Evolutionary conservation across 2,113 vertebrate genomes (phyloP), one percentile per base, ranked within the genome.

Genomic region (Epinephelus fuscoguttatus): DNA sequence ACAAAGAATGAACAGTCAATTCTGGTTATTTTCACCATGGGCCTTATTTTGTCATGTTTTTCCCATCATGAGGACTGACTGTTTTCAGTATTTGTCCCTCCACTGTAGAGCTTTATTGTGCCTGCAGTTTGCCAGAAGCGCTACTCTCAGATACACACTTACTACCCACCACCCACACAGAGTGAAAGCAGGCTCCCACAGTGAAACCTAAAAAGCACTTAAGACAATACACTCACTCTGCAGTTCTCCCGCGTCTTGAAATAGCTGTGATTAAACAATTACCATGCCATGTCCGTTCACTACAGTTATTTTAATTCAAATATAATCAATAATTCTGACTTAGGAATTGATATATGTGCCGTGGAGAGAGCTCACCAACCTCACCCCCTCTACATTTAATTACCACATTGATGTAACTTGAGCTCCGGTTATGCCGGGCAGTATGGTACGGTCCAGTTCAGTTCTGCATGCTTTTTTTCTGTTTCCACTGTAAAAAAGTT

Each of bases 51-150:
- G 6, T n/a, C 6, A 53, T 45, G 13, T 56, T 70, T 60, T 50
- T 15, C 50, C 42, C 33, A 25, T 57, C 11, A n/a, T 21, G 33
- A 62, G 2, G 33, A 59, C 23, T 17, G 37, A 52, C 25, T 85
- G 57, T 59, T 88, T 85, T 68, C 19, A 53, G 71, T 50, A n/a
- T 81, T 77, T 80, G 25, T 69, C 55, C 47, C 57, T 72, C 30
- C 15, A 52, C 61, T n/a, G 61, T 79, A 12, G 21, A 30, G 53
- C 66, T 68, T 82, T 81, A 11, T 66, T 18, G 77, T 73, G 49
- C 47, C 45, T 66, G 64, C 75, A 37, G 45, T 84, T 60, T 56
- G 42, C 72, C 15, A 17, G 42, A 67, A 71, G 63, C 53, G 0
- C 53, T 49, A 50, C 40, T 78, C 76, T 74, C 67, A 77, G 74